Percentiles rank a stretch among this genome's conserved stretches.
phyloP scores from a whole-genome alignment of 2,113 vertebrate species.

The Ornithorhynchus anatinus region DNA sequence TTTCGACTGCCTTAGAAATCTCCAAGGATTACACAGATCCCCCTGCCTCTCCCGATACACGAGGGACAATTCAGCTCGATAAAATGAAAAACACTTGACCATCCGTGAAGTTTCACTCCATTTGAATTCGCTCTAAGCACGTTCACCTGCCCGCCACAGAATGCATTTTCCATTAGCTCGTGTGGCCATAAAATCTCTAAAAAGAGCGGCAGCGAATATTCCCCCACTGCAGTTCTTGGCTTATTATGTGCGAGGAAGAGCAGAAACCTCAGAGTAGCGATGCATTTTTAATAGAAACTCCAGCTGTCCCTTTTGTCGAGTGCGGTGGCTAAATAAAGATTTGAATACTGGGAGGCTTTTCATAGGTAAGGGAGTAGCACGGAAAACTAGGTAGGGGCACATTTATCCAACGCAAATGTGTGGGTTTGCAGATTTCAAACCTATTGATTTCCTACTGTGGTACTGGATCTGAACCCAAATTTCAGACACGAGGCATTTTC shows the following conservation, averaged over 20 bases:
- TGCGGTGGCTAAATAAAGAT: slow-evolving; percentile 48
- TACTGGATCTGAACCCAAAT: slow-evolving; percentile 29
- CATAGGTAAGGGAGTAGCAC: slow-evolving; percentile 34
- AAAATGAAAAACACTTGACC: slow-evolving; percentile 43
- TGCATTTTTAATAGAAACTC: slow-evolving; percentile 48
- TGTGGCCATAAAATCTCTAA: slow-evolving; percentile 55
- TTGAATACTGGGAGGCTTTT: slow-evolving; percentile 45
- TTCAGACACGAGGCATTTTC: slow-evolving; percentile 50
- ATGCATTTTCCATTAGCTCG: slow-evolving; percentile 56
- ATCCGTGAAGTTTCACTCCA: no score
- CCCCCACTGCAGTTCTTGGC: slow-evolving; percentile 51
- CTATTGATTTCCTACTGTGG: slow-evolving; percentile 53
- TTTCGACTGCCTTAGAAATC: no score
- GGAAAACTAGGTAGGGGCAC: slow-evolving; percentile 43
- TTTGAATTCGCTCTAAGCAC: slow-evolving; percentile 39
- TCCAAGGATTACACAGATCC: no score
- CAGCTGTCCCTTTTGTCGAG: slow-evolving; percentile 58
- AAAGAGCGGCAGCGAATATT: slow-evolving; percentile 55
- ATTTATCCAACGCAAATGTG: slow-evolving; percentile 60
- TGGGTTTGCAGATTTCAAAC: slow-evolving; percentile 46
- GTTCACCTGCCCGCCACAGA: slow-evolving; percentile 55
- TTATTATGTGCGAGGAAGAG: slow-evolving; percentile 59
- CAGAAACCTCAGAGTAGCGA: slow-evolving; percentile 50
- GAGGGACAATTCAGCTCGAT: slow-evolving; percentile 56
- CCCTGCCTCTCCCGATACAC: no score